Conservation (phyloP, 2,113 vertebrate species). For the Cygnus buccinator region DNA sequence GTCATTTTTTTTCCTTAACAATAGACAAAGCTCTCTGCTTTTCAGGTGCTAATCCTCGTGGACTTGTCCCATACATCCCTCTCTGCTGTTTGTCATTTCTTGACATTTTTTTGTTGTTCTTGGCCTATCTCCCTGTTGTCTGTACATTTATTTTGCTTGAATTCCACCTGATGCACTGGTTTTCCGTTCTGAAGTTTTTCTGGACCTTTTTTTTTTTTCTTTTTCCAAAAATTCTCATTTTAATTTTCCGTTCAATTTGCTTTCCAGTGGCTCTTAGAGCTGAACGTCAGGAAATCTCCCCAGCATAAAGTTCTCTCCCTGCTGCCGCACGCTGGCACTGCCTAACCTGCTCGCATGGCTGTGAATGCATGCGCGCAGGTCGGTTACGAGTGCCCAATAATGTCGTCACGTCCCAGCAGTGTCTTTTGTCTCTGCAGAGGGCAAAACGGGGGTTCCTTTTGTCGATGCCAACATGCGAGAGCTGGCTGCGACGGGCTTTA, state of each 20-base stretch:
- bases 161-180: not conserved
- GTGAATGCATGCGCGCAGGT: not conserved
- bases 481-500: constrained; percentile 81
- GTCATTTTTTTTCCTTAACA: not conserved
- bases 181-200: not conserved
- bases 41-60: not conserved
- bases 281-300: not conserved
- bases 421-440: constrained; percentile 72
- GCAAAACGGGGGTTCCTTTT: constrained; percentile 84
- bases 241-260: not conserved
- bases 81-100: not conserved
- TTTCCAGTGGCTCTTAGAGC: not conserved
- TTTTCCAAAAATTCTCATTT: not conserved
- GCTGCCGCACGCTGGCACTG: not conserved
- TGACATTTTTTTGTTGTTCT: not conserved
- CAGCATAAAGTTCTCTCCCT: not conserved
- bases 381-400: not conserved
- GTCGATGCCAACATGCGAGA: constrained; percentile 89
- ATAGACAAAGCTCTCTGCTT: not conserved
- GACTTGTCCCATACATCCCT: not conserved
- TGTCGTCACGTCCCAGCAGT: rapidly evolving
- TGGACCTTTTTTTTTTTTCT: not conserved
- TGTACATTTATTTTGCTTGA: not conserved
- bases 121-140: not conserved
- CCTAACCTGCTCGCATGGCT: not conserved